phyloP scores from a whole-genome alignment of 1,140 invertebrate species.

The Lepidurus arcticus region DNA sequence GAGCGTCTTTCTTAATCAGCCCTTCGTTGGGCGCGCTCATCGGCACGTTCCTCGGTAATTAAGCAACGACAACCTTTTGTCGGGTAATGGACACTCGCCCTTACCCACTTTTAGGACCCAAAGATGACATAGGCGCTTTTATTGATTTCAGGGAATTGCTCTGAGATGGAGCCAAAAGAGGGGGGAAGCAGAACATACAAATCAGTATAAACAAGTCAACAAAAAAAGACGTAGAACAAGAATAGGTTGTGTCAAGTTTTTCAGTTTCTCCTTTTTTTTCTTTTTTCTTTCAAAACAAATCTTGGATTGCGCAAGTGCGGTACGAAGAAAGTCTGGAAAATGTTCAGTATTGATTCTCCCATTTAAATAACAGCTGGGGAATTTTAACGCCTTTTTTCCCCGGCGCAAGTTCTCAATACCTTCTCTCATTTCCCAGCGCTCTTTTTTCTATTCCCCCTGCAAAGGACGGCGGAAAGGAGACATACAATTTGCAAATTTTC shows the following conservation, averaged over 20 bases:
- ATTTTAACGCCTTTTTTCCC: conserved; percentile 7
- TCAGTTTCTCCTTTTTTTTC: background rate
- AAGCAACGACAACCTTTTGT: conserved; percentile 2
- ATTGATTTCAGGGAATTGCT: too few species aligned
- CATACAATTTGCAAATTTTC: too few species aligned
- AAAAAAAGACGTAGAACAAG: too few species aligned
- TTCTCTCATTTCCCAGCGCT: background rate
- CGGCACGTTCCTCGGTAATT: conserved; percentile 7
- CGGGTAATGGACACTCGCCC: too few species aligned
- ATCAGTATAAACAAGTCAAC: too few species aligned
- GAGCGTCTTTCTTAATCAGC: conserved; percentile 12
- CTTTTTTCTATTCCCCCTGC: background rate
- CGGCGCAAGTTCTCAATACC: background rate
- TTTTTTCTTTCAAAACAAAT: background rate
- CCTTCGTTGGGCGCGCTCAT: background rate
- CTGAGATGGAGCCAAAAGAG: too few species aligned
- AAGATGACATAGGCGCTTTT: too few species aligned
- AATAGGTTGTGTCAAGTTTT: background rate
- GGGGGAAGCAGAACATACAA: too few species aligned
- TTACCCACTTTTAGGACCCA: too few species aligned
- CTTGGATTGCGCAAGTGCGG: background rate
- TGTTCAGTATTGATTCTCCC: conserved; percentile 19
- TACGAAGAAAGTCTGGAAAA: background rate
- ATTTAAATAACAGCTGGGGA: conserved; percentile 16
- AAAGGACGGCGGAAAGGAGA: too few species aligned